Base-by-base conservation (phyloP, 1,140 invertebrate species). In the Cydia splendana region DNA sequence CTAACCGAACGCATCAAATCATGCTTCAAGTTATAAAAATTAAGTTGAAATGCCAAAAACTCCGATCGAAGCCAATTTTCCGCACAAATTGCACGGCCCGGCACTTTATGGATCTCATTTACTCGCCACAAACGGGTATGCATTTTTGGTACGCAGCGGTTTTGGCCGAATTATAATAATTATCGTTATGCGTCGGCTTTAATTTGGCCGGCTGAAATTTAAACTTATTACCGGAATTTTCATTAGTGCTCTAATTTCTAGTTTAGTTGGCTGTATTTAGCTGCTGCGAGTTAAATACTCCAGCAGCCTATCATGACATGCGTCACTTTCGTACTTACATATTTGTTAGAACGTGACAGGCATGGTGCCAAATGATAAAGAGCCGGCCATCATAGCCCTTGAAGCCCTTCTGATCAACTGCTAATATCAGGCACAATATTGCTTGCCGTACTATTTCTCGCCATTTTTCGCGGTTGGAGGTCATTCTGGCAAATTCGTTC, bases 121-220 rank as follows among this genome's bases (percentile, higher is more conserved):
- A n/a, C 65, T 69, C 30, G 65, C 65, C 65, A 69, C 65, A 69
- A 69, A 69, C 38, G 5, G 30, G 30, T 69, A 34, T 34, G 30
- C 24, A 67, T 69, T 69, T 34, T 69, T 34, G 65, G 65, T n/a
- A 7, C 12, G 5, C 65, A 69, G 65, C 28, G 65, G 65, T 69
- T 69, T 34, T 65, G 12, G 30, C 1, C 30, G 15, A 69, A 34
- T 69, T 34, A 69, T 65, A 7, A 69, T 69, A 34, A 69, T 34
- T 69, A 69, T 67, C 65, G 12, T 28, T 13, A 24, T 28, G 28
- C 24, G 65, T 57, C 5, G 15, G 53, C n/a, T 20, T 57, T 57
- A 57, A 57, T 57, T 57, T 18, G 3, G 48, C 3, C 48, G 53
- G 5, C 6, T 7, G 15, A 57, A 57, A 57, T 18, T 18, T 57